These are phyloP conservation scores for Griposia aprilina DNA, from an alignment of 2,888 invertebrate species.

Conservation along the genomic window DNA sequence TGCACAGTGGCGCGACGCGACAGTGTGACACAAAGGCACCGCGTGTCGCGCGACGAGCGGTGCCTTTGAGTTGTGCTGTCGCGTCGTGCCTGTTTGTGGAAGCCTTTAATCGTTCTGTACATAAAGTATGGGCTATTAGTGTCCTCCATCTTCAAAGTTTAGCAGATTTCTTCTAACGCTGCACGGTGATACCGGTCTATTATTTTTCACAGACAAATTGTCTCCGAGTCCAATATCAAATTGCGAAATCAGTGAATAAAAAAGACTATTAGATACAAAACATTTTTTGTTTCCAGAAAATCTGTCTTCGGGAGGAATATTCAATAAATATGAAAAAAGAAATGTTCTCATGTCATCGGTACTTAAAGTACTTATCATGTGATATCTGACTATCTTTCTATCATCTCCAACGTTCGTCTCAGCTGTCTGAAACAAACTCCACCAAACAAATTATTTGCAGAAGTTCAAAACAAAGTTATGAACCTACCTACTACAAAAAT, in stretches of 20 bases:
- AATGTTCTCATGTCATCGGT: slow-evolving; percentile 31
- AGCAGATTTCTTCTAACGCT: no score
- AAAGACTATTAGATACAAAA: not conserved
- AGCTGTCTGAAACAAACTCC: slow-evolving; percentile 33
- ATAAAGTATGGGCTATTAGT: not conserved
- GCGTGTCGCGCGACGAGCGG: no score
- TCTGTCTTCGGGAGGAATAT: not conserved
- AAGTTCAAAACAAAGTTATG: slow-evolving; percentile 20
- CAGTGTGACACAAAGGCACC: no score
- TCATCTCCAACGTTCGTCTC: slow-evolving; percentile 39
- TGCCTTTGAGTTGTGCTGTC: no score
- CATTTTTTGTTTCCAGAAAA: not conserved
- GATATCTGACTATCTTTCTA: slow-evolving; percentile 39
- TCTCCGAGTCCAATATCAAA: no score
- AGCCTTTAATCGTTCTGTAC: not conserved
- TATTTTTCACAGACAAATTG: no score
- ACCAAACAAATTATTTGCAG: slow-evolving; percentile 18
- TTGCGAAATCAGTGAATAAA: not conserved
- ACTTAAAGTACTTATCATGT: slow-evolving; percentile 25
- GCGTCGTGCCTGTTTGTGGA: no score
- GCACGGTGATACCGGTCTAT: not conserved
- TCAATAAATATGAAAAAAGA: not conserved
- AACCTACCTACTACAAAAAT: not conserved
- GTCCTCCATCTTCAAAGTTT: not conserved
- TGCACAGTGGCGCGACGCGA: no score